Conservation (phyloP, 2,797 vertebrate species). For the Acanthopagrus latus region DNA sequence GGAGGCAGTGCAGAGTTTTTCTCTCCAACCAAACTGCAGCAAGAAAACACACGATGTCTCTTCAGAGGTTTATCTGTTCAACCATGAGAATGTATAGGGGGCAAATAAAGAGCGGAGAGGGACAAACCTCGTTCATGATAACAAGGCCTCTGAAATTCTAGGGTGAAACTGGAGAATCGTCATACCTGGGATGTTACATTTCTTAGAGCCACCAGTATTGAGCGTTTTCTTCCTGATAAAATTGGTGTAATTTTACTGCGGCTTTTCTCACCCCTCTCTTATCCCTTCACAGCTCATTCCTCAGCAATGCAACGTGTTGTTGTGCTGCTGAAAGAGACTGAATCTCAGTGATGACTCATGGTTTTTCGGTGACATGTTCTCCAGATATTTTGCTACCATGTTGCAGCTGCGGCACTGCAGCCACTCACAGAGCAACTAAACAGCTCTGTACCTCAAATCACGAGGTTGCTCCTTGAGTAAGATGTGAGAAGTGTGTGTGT, state of each 20-base stretch:
- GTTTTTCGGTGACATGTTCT: constrained; percentile 16
- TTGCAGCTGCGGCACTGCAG: constrained; percentile 28
- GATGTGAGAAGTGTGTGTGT: constrained; percentile 20
- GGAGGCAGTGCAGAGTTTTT: constrained; percentile 2
- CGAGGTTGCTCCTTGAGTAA: constrained; percentile 27
- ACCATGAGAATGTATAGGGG: background rate
- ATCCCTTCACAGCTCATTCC: background rate
- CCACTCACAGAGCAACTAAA: constrained; percentile 50
- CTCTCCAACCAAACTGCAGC: background rate
- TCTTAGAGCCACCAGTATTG: background rate
- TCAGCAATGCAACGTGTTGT: background rate
- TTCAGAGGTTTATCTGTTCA: background rate
- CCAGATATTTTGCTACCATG: background rate
- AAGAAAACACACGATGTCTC: background rate
- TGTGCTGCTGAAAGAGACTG: background rate
- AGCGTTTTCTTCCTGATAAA: constrained; percentile 15
- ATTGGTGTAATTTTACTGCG: background rate
- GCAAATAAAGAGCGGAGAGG: background rate
- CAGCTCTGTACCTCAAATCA: constrained; percentile 30
- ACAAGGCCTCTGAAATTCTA: background rate
- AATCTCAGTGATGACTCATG: constrained; percentile 33
- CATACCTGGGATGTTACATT: background rate
- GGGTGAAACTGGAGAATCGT: background rate
- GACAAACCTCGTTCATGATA: background rate
- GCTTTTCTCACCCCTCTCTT: background rate